Conservation (phyloP, 2,888 invertebrate species). For the Deroplatys truncata region DNA sequence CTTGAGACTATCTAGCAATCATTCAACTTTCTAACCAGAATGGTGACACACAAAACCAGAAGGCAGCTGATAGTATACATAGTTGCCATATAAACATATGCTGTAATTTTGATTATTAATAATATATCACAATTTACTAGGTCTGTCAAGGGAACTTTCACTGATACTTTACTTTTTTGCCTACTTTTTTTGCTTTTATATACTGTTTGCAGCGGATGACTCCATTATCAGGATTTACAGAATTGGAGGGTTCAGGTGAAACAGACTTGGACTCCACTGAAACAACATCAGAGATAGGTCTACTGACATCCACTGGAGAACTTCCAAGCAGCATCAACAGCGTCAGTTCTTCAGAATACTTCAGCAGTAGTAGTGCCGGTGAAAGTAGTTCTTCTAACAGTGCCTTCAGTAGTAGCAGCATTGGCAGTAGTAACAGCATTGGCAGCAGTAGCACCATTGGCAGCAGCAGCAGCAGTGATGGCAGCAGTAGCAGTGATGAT, state of each 20-base stretch:
- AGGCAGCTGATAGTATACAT: no score
- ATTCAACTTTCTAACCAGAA: no score
- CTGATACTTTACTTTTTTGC: no score
- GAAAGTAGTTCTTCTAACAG: not conserved
- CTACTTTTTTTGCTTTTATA: not conserved
- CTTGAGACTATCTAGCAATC: no score
- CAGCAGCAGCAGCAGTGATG: not conserved
- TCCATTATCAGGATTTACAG: not conserved
- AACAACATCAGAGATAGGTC: not conserved
- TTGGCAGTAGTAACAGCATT: not conserved
- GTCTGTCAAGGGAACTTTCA: no score
- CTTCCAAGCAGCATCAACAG: not conserved
- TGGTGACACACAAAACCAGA: no score
- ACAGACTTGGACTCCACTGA: not conserved
- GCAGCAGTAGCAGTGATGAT: not conserved
- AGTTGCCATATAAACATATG: no score
- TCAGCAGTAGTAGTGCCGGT: not conserved
- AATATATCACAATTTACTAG: no score
- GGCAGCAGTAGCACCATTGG: not conserved
- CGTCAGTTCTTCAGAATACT: not conserved
- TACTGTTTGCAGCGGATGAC: conserved; percentile 11
- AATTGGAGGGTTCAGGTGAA: conserved; percentile 25
- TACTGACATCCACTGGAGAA: not conserved
- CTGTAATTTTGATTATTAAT: no score
- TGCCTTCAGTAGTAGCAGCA: not conserved